Evolutionary conservation across 2,797 vertebrate species (phyloP).

Genomic region (Garrulus glandarius): DNA sequence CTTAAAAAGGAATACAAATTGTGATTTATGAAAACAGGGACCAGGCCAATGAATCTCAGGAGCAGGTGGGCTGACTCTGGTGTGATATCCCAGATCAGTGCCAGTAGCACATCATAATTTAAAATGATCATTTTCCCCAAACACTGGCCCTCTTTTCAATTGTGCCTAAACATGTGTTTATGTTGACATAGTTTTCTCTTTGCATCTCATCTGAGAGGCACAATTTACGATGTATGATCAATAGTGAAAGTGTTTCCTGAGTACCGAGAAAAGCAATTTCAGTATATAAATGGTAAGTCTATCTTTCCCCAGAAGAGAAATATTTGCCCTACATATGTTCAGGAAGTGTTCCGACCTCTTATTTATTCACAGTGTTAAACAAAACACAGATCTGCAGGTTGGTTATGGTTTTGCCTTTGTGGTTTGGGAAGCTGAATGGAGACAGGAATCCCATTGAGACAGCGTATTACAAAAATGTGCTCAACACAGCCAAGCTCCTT

Average conservation of each 20-base stretch:
- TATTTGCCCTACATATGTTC: neutral
- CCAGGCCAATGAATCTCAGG: neutral
- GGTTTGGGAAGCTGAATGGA: neutral
- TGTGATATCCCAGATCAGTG: neutral
- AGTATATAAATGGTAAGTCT: neutral
- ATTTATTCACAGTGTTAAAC: neutral
- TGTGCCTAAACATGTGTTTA: neutral
- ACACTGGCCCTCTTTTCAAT: neutral
- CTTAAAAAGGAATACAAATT: neutral
- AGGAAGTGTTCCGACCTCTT: neutral
- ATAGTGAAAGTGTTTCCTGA: neutral
- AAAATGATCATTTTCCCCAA: neutral
- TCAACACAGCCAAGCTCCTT: neutral
- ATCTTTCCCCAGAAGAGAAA: neutral
- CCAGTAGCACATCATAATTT: neutral
- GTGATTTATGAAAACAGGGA: neutral
- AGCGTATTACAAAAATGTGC: no score
- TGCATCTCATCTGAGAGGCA: neutral
- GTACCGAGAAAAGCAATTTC: neutral
- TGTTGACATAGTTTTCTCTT: neutral
- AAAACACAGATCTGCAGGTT: neutral
- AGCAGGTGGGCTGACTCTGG: neutral
- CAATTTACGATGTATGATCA: neutral
- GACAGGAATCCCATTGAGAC: neutral
- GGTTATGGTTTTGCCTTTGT: neutral